These are phyloP conservation scores for Falco rusticolus DNA, from an alignment of 2,797 vertebrate genomes.

Conservation along the genomic window DNA sequence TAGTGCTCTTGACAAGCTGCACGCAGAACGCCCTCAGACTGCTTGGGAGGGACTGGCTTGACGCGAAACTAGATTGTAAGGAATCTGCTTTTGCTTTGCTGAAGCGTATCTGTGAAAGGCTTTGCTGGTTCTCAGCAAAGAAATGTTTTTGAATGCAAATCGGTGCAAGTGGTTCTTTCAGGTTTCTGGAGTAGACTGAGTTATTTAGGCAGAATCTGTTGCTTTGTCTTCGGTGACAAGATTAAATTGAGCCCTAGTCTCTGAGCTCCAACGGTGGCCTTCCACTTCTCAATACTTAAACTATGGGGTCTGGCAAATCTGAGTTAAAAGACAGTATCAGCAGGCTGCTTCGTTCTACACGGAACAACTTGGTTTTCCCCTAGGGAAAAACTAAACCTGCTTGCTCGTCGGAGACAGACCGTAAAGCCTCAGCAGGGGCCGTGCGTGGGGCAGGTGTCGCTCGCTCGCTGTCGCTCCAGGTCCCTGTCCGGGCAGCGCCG, in stretches of 20 bases:
- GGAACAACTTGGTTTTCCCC: background rate
- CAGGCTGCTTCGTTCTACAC: background rate
- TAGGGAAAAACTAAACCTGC: background rate
- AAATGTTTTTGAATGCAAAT: background rate
- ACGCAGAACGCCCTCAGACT: background rate
- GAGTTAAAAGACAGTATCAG: background rate
- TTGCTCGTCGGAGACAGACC: background rate
- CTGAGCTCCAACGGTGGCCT: background rate
- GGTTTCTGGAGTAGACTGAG: background rate
- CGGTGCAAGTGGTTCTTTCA: background rate
- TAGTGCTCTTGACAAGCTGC: background rate
- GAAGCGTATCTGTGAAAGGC: background rate
- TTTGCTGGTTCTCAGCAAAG: background rate
- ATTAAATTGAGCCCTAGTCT: background rate
- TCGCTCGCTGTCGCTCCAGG: fast-evolving
- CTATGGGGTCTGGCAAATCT: background rate
- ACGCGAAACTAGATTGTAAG: background rate
- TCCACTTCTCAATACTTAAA: background rate
- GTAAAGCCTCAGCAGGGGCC: background rate
- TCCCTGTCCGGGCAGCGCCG: background rate
- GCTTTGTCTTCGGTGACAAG: background rate
- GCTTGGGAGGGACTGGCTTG: background rate
- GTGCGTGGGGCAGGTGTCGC: background rate
- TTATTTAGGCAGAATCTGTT: background rate
- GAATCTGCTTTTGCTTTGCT: background rate